A percentile compares a stretch with the other conserved stretches of the same genome.
Evolutionary conservation across 1,140 invertebrate genomes (phyloP).

Genomic region (Helicorthomorpha holstii): DNA sequence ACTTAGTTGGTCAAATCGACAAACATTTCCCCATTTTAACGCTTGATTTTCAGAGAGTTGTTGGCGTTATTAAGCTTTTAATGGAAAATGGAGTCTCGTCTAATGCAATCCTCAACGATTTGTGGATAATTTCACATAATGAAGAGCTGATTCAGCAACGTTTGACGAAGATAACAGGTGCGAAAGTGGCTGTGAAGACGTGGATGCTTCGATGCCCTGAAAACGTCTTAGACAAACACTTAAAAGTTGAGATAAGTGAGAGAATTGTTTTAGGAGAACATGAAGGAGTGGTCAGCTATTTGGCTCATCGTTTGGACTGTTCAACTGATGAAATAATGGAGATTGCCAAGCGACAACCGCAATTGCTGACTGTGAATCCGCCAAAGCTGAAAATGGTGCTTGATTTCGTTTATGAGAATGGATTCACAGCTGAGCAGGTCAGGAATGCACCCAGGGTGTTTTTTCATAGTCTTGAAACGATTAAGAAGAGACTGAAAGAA

Average conservation of each 20-base stretch:
- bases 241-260: slow-evolving; percentile 25
- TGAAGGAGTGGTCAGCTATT: slow-evolving; percentile 26
- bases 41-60: too few species aligned
- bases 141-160: too few species aligned
- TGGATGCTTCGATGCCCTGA: slow-evolving; percentile 34
- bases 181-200: too few species aligned
- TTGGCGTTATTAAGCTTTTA: too few species aligned
- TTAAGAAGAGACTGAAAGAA: too few species aligned
- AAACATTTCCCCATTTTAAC: too few species aligned
- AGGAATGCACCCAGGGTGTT: slow-evolving; percentile 30
- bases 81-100: too few species aligned
- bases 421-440: slow-evolving; percentile 28
- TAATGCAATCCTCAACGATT: too few species aligned
- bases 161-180: too few species aligned
- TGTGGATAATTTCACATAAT: too few species aligned
- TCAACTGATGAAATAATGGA: slow-evolving; percentile 19
- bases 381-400: slow-evolving; percentile 32
- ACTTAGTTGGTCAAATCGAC: too few species aligned
- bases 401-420: slow-evolving; percentile 29
- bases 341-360: slow-evolving; percentile 27
- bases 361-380: slow-evolving; percentile 27
- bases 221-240: slow-evolving; percentile 18
- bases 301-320: slow-evolving; percentile 28
- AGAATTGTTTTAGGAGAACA: slow-evolving; percentile 26
- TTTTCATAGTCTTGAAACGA: slow-evolving; percentile 31